Percentiles rank a stretch among this genome's conserved stretches.
Evolutionary conservation across 2,888 invertebrate species (phyloP).

Genomic region (Nemurella pictetii): DNA sequence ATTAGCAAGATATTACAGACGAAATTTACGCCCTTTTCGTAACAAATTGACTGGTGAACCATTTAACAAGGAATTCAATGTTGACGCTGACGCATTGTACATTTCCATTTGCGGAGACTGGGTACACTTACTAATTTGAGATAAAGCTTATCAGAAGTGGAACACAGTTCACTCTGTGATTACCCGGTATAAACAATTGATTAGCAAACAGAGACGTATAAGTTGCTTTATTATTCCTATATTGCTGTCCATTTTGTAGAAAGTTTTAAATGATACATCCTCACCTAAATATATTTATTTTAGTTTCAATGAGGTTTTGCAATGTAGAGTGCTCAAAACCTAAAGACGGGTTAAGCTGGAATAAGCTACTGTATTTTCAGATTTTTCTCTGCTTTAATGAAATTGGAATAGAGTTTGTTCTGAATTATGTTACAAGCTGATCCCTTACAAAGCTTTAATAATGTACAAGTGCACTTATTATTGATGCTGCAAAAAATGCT

Average conservation of each 20-base stretch:
- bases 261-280: neutral
- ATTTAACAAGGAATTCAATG: neutral
- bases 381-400: neutral
- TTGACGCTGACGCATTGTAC: neutral
- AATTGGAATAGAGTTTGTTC: neutral
- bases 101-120: neutral
- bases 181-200: neutral
- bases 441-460: neutral
- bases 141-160: neutral
- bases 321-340: too few species aligned
- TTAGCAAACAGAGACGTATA: neutral
- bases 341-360: neutral
- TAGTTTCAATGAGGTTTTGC: too few species aligned
- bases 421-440: neutral
- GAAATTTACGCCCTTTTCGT: too few species aligned
- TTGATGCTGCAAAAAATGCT: neutral
- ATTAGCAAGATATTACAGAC: neutral
- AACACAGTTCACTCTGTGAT: neutral
- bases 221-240: neutral
- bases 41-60: too few species aligned
- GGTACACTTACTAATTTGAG: neutral
- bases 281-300: neutral
- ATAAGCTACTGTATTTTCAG: neutral
- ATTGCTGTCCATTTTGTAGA: neutral
- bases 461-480: neutral